Evolutionary conservation across 35 echinoderm and acorn worm genomes (phyloP).

Genomic region (Ophioderma brevispina): DNA sequence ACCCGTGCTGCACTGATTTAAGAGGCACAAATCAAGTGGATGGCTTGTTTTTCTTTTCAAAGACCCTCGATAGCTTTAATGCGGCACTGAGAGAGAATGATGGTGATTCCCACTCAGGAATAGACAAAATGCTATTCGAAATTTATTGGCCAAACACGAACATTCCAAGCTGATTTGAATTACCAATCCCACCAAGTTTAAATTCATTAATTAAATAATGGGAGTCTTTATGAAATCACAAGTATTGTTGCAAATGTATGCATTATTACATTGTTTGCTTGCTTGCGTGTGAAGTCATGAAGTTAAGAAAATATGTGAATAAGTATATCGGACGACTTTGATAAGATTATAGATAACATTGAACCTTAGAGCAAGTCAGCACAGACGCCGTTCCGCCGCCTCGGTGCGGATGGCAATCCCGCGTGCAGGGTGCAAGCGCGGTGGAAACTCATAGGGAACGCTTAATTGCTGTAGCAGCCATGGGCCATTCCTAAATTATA

Average conservation of each 20-base stretch:
- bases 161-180: not conserved
- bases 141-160: not conserved
- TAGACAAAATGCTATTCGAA: not conserved
- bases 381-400: not conserved
- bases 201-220: not conserved
- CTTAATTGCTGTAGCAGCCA: conserved; percentile 2
- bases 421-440: not conserved
- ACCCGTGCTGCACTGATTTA: not conserved
- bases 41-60: not conserved
- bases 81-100: not conserved
- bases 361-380: not conserved
- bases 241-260: not conserved
- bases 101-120: not conserved
- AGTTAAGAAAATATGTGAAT: not conserved
- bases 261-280: not conserved
- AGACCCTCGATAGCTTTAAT: not conserved
- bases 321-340: not conserved
- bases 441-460: not conserved
- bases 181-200: not conserved
- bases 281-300: not conserved
- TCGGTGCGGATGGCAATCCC: not conserved
- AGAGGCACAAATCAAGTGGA: not conserved
- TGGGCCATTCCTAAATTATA: not conserved
- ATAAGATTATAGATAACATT: not conserved
- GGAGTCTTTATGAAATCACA: not conserved